Evolutionary conservation across 2,888 invertebrate genomes (phyloP), one percentile per base, ranked within the genome.

Genomic region (Allacma fusca): DNA sequence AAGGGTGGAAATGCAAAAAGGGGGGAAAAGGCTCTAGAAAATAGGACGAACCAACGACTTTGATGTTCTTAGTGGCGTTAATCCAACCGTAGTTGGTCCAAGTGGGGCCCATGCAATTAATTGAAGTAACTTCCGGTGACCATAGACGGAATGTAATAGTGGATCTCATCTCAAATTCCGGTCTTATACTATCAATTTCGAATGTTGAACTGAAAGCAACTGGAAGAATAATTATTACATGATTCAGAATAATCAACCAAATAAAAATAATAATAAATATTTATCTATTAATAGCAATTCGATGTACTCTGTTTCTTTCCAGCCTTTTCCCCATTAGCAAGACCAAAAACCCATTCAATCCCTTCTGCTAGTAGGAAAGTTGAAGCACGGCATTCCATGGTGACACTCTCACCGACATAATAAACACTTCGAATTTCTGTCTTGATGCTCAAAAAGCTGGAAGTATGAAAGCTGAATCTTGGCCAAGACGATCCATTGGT

Each of bases 271-370:
- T 34, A 7, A 34, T 34, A 34, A 34, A 7, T 34, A 34, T n/a
- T n/a, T 34, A 34, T 34, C 9, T 34, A 34, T 34, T 34, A 34
- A 34, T 9, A 34, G 34, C 9, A 34, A 34, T 34, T 7, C 34
- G 5, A 34, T 34, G 34, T 62, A 67, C 29, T 29, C 26, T 67
- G 1, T 9, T 29, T 13, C 21, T 68, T 9, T n/a, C 40, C n/a
- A n/a, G n/a, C 21, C 9, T 16, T 68, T 1, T 26, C 40, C 12
- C 26, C 23, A 9, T 62, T 62, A 9, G 9, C 62, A 62, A 23
- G 62, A 62, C 4, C 7, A n/a, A 62, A 62, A 26, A 16, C n/a
- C 40, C 68, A 68, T 40, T 68, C 40, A 13, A 68, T 40, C 40
- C 68, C 68, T 24, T 68, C 68, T 1, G 68, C 34, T 4, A 68